These are phyloP conservation scores for Strigamia crassipes DNA, from an alignment of 2,888 invertebrate species.

Conservation along the genomic window DNA sequence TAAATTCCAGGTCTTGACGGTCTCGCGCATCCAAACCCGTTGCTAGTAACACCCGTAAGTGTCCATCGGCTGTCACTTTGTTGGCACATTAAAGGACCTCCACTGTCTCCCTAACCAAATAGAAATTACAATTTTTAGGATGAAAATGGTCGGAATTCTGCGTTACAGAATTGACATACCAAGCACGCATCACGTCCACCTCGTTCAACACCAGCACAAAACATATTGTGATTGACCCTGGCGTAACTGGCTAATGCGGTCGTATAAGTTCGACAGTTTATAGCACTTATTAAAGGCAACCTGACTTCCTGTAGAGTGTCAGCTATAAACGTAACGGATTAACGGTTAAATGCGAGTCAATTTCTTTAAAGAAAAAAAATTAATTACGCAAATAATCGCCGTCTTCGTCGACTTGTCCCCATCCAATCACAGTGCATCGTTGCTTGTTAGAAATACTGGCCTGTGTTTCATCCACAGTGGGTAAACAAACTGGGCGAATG, in stretches of 20 bases:
- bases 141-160: too few species aligned
- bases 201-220: slow-evolving; percentile 78
- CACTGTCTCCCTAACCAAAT: slow-evolving; percentile 51
- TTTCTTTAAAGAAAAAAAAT: background rate
- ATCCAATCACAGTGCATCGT: slow-evolving; percentile 77
- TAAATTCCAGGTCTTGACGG: slow-evolving; percentile 79
- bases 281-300: slow-evolving; percentile 76
- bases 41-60: slow-evolving; percentile 71
- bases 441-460: slow-evolving; percentile 67
- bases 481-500: slow-evolving; percentile 70
- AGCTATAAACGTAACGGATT: slow-evolving; percentile 62
- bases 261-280: slow-evolving; percentile 75
- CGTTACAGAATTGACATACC: slow-evolving; percentile 59
- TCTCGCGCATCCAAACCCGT: slow-evolving; percentile 79
- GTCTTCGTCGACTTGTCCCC: slow-evolving; percentile 80
- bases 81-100: slow-evolving; percentile 57
- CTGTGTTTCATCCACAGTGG: slow-evolving; percentile 62
- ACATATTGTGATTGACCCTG: slow-evolving; percentile 78
- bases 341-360: background rate
- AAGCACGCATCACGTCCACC: slow-evolving; percentile 80
- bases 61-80: slow-evolving; percentile 61
- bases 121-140: too few species aligned
- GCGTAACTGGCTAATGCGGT: slow-evolving; percentile 72
- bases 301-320: slow-evolving; percentile 82
- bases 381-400: slow-evolving; percentile 78